Evolutionary conservation across 2,888 invertebrate species (phyloP).

Genomic region (Altica lythri): DNA sequence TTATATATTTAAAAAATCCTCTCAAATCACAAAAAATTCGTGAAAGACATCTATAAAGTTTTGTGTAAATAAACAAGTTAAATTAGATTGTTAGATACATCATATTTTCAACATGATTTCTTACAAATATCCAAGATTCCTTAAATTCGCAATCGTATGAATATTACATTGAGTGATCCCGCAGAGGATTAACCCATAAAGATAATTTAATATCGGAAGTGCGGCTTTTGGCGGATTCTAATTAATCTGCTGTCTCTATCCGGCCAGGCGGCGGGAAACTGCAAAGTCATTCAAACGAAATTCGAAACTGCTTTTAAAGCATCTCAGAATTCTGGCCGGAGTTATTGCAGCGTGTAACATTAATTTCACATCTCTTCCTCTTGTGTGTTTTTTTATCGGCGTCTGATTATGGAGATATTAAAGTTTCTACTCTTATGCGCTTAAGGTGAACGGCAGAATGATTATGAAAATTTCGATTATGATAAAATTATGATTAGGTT

Average conservation of each 20-base stretch:
- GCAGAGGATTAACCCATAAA: constrained; percentile 24
- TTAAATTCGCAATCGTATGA: constrained; percentile 4
- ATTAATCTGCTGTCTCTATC: constrained; percentile 20
- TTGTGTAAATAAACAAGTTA: too few relatives aligned
- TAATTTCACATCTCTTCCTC: constrained; percentile 17
- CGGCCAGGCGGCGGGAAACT: constrained; percentile 15
- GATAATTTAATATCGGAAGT: constrained; percentile 26
- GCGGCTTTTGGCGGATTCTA: constrained; percentile 25
- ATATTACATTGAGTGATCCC: constrained; percentile 17
- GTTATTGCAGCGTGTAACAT: constrained; percentile 27
- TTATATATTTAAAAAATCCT: too few relatives aligned
- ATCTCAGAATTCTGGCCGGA: constrained; percentile 23
- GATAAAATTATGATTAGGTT: too few relatives aligned
- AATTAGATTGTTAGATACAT: too few relatives aligned
- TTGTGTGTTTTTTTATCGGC: constrained; percentile 4
- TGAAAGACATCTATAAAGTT: too few relatives aligned
- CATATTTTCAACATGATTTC: too few relatives aligned
- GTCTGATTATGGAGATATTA: constrained; percentile 17
- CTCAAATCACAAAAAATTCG: too few relatives aligned
- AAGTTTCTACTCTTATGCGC: constrained; percentile 6
- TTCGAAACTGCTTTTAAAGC: constrained; percentile 32
- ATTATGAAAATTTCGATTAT: constrained; percentile 2
- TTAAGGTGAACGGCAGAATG: not conserved
- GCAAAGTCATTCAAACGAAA: constrained; percentile 26
- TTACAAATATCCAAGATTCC: too few relatives aligned